Base-by-base conservation (phyloP, 2,888 invertebrate species). In the Calliscelio sp. region DNA sequence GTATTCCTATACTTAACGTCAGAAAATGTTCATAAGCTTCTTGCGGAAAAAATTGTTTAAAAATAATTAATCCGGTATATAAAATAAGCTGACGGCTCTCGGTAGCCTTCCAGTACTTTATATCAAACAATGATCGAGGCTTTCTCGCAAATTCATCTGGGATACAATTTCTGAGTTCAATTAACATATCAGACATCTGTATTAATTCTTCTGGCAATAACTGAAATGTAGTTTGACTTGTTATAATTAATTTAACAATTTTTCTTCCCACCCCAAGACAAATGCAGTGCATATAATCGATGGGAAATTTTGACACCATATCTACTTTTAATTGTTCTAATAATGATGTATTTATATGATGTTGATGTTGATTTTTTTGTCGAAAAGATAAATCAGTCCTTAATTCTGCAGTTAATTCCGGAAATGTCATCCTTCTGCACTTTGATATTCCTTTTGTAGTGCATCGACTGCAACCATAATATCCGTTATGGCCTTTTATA, bases 401-500 rank as follows among this genome's bases (percentile, higher is more conserved):
- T 41, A 59, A 59, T 22, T 11, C 6, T 22, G 41, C 20, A 22
- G 38, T 59, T 2, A 59, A 1, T 14, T 2, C 1, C 10, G 38
- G 59, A 41, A 59, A 59, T 14, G 41, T 59, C 59, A 59, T 59
- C 16, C 59, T 1, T 59, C 59, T 20, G 22, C 16, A 1, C 18
- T 22, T 5, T 5, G 59, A 59, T 16, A 41, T 22, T n/a, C 38
- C 59, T n/a, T 5, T 7, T 59, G 59, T 35, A 44, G 28, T 46
- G 32, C 70, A 71, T 28, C 57, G 55, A 11, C 57, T 14, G 10
- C 70, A 71, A n/a, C 57, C 70, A 32, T 7, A 57, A n/a, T n/a
- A 11, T 0, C 10, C 59, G 41, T 38, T 41, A 14, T 22, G 24
- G 41, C 59, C 41, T 59, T 59, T 59, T 2, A 41, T 41, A 41